Percentiles rank a stretch among this genome's conserved stretches.
These are phyloP conservation scores for Eupithecia vulgata DNA, from an alignment of 2,888 invertebrate genomes.

Conservation along the genomic window DNA sequence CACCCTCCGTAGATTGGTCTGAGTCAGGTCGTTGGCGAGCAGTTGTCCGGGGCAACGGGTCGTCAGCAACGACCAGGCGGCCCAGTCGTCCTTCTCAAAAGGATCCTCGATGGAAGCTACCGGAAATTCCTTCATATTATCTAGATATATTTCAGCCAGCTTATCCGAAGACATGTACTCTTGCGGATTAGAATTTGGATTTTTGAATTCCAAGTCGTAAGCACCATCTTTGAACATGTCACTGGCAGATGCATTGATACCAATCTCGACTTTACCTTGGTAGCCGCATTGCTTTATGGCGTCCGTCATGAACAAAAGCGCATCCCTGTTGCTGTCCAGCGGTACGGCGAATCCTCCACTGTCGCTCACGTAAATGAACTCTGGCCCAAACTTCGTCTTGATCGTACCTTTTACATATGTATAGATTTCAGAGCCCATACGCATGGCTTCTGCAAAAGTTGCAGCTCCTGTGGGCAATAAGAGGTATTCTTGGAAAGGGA, in stretches of 20 bases:
- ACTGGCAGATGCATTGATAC: slow-evolving; percentile 98
- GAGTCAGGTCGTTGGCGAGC: slow-evolving; percentile 97
- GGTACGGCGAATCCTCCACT: slow-evolving; percentile 99
- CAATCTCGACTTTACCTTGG: slow-evolving; percentile 94
- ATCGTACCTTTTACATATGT: slow-evolving; percentile 96
- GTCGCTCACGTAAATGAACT: slow-evolving; percentile 97
- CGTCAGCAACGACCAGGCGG: slow-evolving; percentile 93
- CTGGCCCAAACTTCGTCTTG: slow-evolving; percentile 94
- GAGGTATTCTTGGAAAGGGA: slow-evolving; percentile 98
- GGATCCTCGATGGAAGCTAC: slow-evolving; percentile 98
- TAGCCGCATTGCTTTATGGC: slow-evolving; percentile 97
- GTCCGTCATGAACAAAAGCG: slow-evolving; percentile 90
- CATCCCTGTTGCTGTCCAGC: slow-evolving; percentile 96
- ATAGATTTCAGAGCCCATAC: slow-evolving; percentile 97
- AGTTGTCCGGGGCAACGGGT: slow-evolving; percentile 89
- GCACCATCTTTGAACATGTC: slow-evolving; percentile 94
- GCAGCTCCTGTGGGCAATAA: slow-evolving; percentile 95
- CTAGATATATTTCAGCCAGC: slow-evolving; percentile 93
- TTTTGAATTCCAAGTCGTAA: slow-evolving; percentile 99
- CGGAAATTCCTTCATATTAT: slow-evolving; percentile 94
- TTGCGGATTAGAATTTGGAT: slow-evolving; percentile 93
- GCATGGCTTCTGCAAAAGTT: slow-evolving; percentile 97
- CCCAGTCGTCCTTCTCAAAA: slow-evolving; percentile 99
- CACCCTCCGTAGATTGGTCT: slow-evolving; percentile 94
- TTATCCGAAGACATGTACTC: slow-evolving; percentile 93